Evolutionary conservation across 92 coral and sea anemone species (phyloP).

Genomic region (Heliopora coerulea): DNA sequence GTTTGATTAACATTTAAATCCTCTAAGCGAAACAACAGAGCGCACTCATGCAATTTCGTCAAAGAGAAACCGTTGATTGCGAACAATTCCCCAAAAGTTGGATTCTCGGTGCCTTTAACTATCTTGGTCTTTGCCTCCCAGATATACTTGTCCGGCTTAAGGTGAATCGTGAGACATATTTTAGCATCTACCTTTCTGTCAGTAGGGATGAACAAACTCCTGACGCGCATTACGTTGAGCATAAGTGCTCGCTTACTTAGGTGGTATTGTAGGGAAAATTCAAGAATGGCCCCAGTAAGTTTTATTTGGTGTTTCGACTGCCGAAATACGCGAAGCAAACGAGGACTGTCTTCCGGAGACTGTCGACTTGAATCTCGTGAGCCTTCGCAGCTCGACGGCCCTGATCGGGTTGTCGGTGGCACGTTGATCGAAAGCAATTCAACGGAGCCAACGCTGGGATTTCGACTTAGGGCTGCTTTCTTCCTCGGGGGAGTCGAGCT

Average conservation of each 20-base stretch:
- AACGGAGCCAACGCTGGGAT: constrained; percentile 24
- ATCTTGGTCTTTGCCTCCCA: constrained; percentile 42
- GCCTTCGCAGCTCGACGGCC: constrained; percentile 11
- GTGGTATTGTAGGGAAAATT: constrained; percentile 31
- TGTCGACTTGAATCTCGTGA: constrained; percentile 28
- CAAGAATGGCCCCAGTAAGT: constrained; percentile 32
- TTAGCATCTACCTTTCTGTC: constrained; percentile 31
- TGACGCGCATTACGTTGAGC: constrained; percentile 25
- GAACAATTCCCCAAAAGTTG: constrained; percentile 40
- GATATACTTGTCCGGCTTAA: constrained; percentile 38
- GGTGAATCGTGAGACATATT: constrained; percentile 23
- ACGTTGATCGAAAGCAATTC: constrained; percentile 36
- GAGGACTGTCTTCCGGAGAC: constrained; percentile 41
- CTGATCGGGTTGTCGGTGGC: constrained; percentile 7
- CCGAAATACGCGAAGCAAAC: constrained; percentile 22
- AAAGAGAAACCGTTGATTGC: constrained; percentile 32
- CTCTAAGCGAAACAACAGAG: constrained; percentile 20
- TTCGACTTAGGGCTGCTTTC: background rate
- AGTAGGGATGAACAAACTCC: constrained; percentile 5
- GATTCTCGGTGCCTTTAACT: constrained; percentile 38
- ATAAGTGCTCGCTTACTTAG: constrained; percentile 20
- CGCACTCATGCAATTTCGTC: constrained; percentile 42
- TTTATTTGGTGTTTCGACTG: constrained; percentile 41
- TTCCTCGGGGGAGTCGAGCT: background rate
- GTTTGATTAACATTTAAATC: constrained; percentile 22